phyloP scores from a whole-genome alignment of 92 coral and sea anemone species.

The Zoanthus sansibaricus region DNA sequence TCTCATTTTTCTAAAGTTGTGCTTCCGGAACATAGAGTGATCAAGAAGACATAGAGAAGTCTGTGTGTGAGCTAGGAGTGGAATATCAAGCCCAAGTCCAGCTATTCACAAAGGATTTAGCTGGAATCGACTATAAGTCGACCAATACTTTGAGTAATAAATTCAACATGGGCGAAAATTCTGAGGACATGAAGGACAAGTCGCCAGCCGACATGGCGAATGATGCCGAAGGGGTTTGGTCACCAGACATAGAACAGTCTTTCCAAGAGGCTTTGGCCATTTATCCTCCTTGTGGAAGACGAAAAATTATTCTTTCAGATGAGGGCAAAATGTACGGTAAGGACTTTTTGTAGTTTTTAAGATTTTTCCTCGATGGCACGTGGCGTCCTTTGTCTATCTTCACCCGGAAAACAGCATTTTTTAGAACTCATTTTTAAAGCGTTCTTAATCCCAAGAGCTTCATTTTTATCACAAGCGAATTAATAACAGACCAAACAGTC shows the following conservation, averaged over 20 bases:
- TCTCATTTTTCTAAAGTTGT: slow-evolving; percentile 94
- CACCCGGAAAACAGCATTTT: slow-evolving; percentile 44
- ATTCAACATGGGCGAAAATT: slow-evolving; percentile 91
- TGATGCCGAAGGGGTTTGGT: slow-evolving; percentile 99
- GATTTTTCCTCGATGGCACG: slow-evolving; percentile 31
- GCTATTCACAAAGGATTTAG: slow-evolving; percentile 28
- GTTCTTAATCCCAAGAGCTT: slow-evolving; percentile 27
- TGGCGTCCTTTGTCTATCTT: slow-evolving; percentile 25
- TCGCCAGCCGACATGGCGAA: slow-evolving; percentile 99
- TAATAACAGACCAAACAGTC: slow-evolving; percentile 13
- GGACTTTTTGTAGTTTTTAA: slow-evolving; percentile 42
- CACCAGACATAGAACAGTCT: slow-evolving; percentile 98
- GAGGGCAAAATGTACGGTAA: slow-evolving; percentile 99
- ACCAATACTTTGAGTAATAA: slow-evolving; percentile 87
- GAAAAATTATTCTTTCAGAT: slow-evolving; percentile 97
- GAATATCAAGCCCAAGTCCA: slow-evolving; percentile 47
- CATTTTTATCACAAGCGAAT: slow-evolving; percentile 20
- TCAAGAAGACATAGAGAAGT: slow-evolving; percentile 77
- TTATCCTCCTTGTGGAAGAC: slow-evolving; percentile 98
- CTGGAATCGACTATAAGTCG: slow-evolving; percentile 60
- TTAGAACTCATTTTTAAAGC: slow-evolving; percentile 13
- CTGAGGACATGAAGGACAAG: slow-evolving; percentile 94
- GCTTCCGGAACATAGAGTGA: slow-evolving; percentile 95
- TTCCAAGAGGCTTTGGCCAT: slow-evolving; percentile 99
- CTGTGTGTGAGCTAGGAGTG: slow-evolving; percentile 54